A percentile compares a stretch with the other conserved stretches of the same genome.
Evolutionary conservation across 2,888 invertebrate species (phyloP).

Genomic region (Pyrgus malvae): DNA sequence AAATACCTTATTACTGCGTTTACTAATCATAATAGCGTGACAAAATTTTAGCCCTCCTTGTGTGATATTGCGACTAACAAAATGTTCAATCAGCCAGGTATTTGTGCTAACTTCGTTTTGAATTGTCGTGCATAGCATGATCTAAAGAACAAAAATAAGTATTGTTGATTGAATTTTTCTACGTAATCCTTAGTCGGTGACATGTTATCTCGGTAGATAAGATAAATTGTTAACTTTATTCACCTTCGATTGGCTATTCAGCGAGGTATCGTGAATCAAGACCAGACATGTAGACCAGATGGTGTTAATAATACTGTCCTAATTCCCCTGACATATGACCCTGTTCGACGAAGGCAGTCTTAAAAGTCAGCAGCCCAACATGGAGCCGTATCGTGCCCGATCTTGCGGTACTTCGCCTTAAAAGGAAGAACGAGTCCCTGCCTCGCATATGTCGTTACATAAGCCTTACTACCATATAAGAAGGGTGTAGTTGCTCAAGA

Average conservation of each 20-base stretch:
- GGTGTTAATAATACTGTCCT: conserved; percentile 58
- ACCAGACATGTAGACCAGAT: conserved; percentile 53
- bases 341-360: conserved; percentile 66
- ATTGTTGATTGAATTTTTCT: conserved; percentile 5
- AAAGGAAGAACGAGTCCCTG: conserved; percentile 65
- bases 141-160: conserved; percentile 5
- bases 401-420: conserved; percentile 65
- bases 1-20: conserved; percentile 13
- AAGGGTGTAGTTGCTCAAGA: conserved; percentile 51
- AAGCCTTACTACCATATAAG: conserved; percentile 70
- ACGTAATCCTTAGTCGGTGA: conserved; percentile 9
- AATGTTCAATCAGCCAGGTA: conserved; percentile 3
- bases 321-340: conserved; percentile 77
- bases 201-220: conserved; percentile 33
- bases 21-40: conserved; percentile 16
- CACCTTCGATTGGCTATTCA: conserved; percentile 25
- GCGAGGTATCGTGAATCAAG: conserved; percentile 14
- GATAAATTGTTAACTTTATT: conserved; percentile 27
- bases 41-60: conserved; percentile 9
- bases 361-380: conserved; percentile 71
- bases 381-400: conserved; percentile 66
- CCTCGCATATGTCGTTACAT: conserved; percentile 67
- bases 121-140: conserved; percentile 13
- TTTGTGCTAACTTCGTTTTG: conserved; percentile 22
- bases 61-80: conserved; percentile 25